Conservation (phyloP, 1,140 invertebrate species). For the Lepidurus packardi region DNA sequence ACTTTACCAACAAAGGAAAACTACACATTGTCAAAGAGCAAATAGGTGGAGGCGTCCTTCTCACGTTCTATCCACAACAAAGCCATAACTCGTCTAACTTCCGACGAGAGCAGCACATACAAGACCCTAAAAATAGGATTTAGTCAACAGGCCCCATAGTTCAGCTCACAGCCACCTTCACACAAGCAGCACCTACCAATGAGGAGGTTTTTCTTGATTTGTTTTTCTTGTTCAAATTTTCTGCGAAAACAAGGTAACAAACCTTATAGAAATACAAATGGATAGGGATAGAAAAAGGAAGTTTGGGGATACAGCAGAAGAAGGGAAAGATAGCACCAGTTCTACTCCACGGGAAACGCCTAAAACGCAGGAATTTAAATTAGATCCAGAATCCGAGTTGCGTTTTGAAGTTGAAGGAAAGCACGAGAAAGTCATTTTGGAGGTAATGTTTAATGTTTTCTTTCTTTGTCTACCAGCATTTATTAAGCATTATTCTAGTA, state of each 20-base stretch:
- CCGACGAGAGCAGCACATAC: neutral
- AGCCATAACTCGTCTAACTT: neutral
- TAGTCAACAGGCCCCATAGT: neutral
- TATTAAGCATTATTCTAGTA: slow-evolving; percentile 39
- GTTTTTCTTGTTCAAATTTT: neutral
- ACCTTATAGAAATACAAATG: neutral
- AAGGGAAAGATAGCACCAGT: slow-evolving; percentile 31
- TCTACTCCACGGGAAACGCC: slow-evolving; percentile 27
- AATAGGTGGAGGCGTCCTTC: neutral
- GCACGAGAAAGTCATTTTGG: slow-evolving; percentile 73
- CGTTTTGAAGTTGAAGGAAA: slow-evolving; percentile 89
- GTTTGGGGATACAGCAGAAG: slow-evolving; percentile 16
- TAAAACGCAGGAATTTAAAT: slow-evolving; percentile 64
- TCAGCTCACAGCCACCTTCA: neutral
- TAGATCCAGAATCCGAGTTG: slow-evolving; percentile 82
- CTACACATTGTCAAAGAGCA: neutral
- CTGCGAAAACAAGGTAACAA: neutral
- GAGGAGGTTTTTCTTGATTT: neutral
- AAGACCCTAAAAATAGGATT: slow-evolving; percentile 9
- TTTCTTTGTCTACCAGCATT: neutral
- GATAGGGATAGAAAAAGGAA: neutral
- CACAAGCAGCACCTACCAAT: too few species aligned
- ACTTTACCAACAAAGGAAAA: neutral
- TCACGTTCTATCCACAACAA: slow-evolving; percentile 13
- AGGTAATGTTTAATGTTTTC: slow-evolving; percentile 52